Conservation (phyloP, 2,113 vertebrate species). For the Neolamprologus sp. region DNA sequence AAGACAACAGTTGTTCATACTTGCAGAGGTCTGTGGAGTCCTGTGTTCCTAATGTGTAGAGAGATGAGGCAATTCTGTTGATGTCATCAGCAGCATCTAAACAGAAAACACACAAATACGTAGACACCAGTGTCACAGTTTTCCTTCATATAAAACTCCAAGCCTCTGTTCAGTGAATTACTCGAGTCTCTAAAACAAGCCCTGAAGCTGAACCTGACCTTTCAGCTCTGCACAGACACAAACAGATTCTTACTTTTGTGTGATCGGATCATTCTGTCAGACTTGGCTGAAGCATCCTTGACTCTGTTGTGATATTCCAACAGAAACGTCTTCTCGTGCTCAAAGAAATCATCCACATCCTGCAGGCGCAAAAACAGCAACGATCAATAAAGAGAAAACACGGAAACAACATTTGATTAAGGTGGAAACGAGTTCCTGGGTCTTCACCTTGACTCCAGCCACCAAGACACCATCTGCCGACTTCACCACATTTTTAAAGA, state of each 20-base stretch:
- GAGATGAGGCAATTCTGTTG: slow-evolving; percentile 95
- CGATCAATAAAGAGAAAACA: background rate
- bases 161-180: background rate
- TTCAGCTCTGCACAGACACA: background rate
- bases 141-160: background rate
- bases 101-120: background rate
- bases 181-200: background rate
- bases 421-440: background rate
- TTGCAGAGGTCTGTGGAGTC: slow-evolving; percentile 98
- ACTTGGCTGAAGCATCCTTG: slow-evolving; percentile 93
- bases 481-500: slow-evolving; percentile 98
- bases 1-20: slow-evolving; percentile 66
- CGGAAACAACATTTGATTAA: background rate
- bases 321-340: slow-evolving; percentile 97
- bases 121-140: background rate
- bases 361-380: slow-evolving; percentile 36
- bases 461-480: slow-evolving; percentile 98
- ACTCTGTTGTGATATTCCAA: slow-evolving; percentile 97
- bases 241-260: slow-evolving; percentile 87
- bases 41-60: slow-evolving; percentile 93
- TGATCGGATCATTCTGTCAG: slow-evolving; percentile 95
- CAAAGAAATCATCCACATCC: slow-evolving; percentile 99
- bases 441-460: slow-evolving; percentile 89
- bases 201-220: rapidly evolving
- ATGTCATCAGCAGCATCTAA: slow-evolving; percentile 92